Evolutionary conservation across 1,140 invertebrate species (phyloP).

Genomic region (Trissolcus basalis): DNA sequence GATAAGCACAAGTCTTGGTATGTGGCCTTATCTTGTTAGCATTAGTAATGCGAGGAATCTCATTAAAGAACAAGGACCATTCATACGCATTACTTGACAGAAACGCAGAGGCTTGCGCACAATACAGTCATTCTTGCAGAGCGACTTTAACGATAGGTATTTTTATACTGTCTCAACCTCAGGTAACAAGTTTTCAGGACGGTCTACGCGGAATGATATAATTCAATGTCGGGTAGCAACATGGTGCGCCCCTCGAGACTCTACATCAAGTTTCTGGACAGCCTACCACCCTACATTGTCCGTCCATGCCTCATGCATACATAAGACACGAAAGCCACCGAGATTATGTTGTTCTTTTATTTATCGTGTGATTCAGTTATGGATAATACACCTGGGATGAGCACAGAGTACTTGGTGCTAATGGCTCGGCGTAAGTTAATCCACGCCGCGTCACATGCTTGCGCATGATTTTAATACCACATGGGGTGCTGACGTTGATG

Average conservation of each 20-base stretch:
- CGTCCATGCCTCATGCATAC: slow-evolving; percentile 60
- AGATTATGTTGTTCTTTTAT: slow-evolving; percentile 68
- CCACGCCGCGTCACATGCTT: slow-evolving; percentile 41
- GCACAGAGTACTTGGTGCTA: slow-evolving; percentile 32
- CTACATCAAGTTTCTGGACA: slow-evolving; percentile 66
- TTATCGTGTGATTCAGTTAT: slow-evolving; percentile 62
- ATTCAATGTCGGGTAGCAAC: slow-evolving; percentile 67
- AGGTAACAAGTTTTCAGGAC: slow-evolving; percentile 68
- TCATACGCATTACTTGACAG: slow-evolving; percentile 20
- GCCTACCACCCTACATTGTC: slow-evolving; percentile 48
- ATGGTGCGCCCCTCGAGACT: slow-evolving; percentile 61
- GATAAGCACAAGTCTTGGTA: not conserved
- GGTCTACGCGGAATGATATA: slow-evolving; percentile 58
- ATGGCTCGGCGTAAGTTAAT: slow-evolving; percentile 53
- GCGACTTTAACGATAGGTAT: slow-evolving; percentile 62
- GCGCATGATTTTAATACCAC: slow-evolving; percentile 29
- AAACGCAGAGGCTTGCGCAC: slow-evolving; percentile 21
- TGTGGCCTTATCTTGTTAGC: slow-evolving; percentile 26
- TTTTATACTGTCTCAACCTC: slow-evolving; percentile 68
- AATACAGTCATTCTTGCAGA: slow-evolving; percentile 46
- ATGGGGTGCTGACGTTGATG: slow-evolving; percentile 43
- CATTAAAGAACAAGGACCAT: slow-evolving; percentile 26
- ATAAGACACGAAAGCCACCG: slow-evolving; percentile 60
- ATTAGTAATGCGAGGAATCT: slow-evolving; percentile 24
- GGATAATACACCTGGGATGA: slow-evolving; percentile 57